Evolutionary conservation across 2,888 invertebrate species (phyloP), one percentile per base, ranked within the genome.

Genomic region (Atherix ibis): DNA sequence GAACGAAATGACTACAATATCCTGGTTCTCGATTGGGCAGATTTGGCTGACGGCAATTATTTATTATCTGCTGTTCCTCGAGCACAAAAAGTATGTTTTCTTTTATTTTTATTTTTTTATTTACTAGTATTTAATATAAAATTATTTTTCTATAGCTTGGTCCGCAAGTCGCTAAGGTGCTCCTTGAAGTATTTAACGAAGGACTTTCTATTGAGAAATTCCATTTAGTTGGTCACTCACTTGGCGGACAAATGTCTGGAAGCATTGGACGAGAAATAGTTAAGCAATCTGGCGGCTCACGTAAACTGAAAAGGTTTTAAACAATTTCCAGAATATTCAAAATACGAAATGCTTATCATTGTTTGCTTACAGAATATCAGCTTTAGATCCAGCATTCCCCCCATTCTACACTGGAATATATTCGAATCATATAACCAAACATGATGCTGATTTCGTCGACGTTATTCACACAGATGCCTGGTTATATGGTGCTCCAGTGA

Each of bases 381-480:
- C 36, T 2, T 31, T 46, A 6, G 46, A 46, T 39, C 44, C 45
- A n/a, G 46, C 46, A 3, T 40, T 40, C 36, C 45, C 45, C 6
- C 30, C 31, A 9, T 46, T 43, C 19, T 44, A 42, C 36, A 38
- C 42, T 12, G 27, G 28, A 15, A 22, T 34, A 12, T 30, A 38
- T 4, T 14, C 16, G 2, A n/a, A 10, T 18, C 66, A 66, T 39
- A 50, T 68, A 9, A 53, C 43, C 13, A 53, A 58, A 1, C 53
- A 53, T 2, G 67, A 68, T 44, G 68, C 67, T 0, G 63, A 64
- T 29, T 66, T 67, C 19, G 67, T 68, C 1, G 68, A 75, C 49
- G 63, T 74, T 5, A 73, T 75, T 38, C 76, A 76, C 48, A 71
- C 75, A 0, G 71, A 73, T 41, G 67, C 67, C 0, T 66, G 67